Percentiles rank a stretch among this genome's conserved stretches.
phyloP scores from a whole-genome alignment of 2,113 vertebrate species.

The Gallinago undulata region DNA sequence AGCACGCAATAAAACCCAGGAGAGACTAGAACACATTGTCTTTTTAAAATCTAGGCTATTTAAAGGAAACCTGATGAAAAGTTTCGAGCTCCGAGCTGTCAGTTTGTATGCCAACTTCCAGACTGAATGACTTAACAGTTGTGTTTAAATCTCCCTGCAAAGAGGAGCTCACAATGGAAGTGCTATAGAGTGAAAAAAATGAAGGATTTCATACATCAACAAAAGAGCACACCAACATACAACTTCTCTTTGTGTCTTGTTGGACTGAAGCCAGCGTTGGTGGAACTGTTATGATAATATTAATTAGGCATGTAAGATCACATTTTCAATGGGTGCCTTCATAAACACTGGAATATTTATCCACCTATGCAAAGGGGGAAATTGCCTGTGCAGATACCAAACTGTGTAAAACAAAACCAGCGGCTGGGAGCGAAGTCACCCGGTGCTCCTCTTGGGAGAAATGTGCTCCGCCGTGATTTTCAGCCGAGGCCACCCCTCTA shows the following conservation, averaged over 20 bases:
- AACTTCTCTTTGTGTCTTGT: constrained; percentile 51
- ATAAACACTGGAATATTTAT: constrained; percentile 12
- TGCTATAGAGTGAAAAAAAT: constrained; percentile 39
- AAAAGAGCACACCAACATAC: constrained; percentile 46
- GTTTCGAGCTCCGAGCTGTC: constrained; percentile 31
- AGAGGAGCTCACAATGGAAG: constrained; percentile 32
- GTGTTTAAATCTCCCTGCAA: not conserved
- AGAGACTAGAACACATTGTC: not conserved
- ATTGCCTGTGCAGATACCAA: not conserved
- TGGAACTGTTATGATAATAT: constrained; percentile 48
- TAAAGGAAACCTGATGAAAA: constrained; percentile 40
- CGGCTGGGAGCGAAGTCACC: not conserved
- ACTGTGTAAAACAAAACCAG: not conserved
- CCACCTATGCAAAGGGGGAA: constrained; percentile 10
- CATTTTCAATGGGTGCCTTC: constrained; percentile 46
- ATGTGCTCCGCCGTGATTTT: not conserved
- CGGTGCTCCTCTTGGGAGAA: not conserved
- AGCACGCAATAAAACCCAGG: not conserved
- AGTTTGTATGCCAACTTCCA: constrained; percentile 32
- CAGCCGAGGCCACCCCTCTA: not conserved
- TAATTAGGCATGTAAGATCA: constrained; percentile 56
- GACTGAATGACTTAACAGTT: constrained; percentile 36
- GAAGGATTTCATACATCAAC: constrained; percentile 26
- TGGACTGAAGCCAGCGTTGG: constrained; percentile 3
- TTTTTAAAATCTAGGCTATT: constrained; percentile 1